Evolutionary conservation across 2,797 vertebrate genomes (phyloP).

Genomic region (Xyrichtys novacula): DNA sequence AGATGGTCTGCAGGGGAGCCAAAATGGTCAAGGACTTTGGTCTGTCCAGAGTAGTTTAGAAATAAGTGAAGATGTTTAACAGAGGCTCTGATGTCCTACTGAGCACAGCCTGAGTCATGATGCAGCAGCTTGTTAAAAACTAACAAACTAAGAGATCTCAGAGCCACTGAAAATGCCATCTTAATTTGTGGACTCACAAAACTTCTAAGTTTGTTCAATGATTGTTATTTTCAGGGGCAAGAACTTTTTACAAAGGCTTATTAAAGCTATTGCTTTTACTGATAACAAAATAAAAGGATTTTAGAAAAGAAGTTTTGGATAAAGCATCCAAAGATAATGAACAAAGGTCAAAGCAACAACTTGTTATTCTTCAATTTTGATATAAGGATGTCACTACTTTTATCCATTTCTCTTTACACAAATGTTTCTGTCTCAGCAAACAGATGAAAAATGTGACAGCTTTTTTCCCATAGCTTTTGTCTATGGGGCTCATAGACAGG

Average conservation of each 20-base stretch:
- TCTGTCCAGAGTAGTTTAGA: not conserved
- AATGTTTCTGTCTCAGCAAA: no score
- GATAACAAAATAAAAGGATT: not conserved
- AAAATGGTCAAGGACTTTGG: not conserved
- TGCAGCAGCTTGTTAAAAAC: not conserved
- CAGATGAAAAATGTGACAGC: no score
- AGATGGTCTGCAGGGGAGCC: not conserved
- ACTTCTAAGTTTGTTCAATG: not conserved
- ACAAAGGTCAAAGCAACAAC: not conserved
- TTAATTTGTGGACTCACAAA: not conserved
- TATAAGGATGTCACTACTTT: no score
- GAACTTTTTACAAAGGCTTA: not conserved
- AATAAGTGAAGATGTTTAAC: not conserved
- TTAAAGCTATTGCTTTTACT: not conserved
- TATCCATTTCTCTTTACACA: no score
- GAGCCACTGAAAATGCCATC: no score
- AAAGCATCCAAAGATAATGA: not conserved
- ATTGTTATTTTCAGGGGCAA: not conserved
- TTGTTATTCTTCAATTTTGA: not conserved
- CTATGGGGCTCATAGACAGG: no score
- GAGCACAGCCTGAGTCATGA: not conserved
- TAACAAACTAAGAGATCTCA: not conserved
- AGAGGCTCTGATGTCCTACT: not conserved
- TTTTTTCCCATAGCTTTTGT: no score
- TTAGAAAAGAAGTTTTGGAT: not conserved